These are phyloP conservation scores for Drosophila nigrodunni DNA, from an alignment of 1,140 invertebrate genomes.

Conservation along the genomic window DNA sequence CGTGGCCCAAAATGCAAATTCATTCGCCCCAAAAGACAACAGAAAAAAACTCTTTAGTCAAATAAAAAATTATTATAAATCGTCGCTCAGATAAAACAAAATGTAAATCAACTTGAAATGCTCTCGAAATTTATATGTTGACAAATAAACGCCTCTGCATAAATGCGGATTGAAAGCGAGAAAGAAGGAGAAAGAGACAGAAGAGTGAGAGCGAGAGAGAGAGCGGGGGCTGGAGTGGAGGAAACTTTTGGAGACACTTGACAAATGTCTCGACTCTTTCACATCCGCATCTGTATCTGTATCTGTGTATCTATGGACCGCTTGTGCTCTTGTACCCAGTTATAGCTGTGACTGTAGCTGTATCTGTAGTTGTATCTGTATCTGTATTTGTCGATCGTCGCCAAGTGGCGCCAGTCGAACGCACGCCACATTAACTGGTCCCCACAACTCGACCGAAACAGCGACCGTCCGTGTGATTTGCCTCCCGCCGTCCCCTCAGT, in stretches of 20 bases:
- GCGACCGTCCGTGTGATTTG: slow-evolving; percentile 69
- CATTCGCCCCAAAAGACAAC: not conserved
- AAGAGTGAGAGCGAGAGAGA: not conserved
- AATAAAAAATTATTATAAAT: slow-evolving; percentile 68
- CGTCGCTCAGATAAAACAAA: slow-evolving; percentile 48
- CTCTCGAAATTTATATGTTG: slow-evolving; percentile 71
- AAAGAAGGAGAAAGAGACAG: not conserved
- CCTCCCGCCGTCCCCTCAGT: slow-evolving; percentile 30
- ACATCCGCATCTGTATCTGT: slow-evolving; percentile 53
- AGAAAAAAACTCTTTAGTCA: slow-evolving; percentile 5
- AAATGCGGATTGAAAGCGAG: not conserved
- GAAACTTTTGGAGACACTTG: slow-evolving; percentile 51
- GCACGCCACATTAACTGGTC: slow-evolving; percentile 74
- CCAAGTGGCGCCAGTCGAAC: slow-evolving; percentile 66
- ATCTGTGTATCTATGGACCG: slow-evolving; percentile 5
- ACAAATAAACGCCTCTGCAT: slow-evolving; percentile 80
- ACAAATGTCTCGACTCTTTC: slow-evolving; percentile 66
- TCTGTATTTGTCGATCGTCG: slow-evolving; percentile 35
- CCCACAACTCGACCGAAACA: slow-evolving; percentile 31
- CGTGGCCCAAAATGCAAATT: slow-evolving; percentile 53
- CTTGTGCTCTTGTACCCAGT: not conserved
- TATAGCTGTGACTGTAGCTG: slow-evolving; percentile 25
- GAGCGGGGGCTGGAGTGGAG: not conserved
- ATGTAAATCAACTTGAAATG: slow-evolving; percentile 74
- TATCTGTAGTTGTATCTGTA: slow-evolving; percentile 17